phyloP scores from a whole-genome alignment of 2,797 vertebrate genomes.

The Alectoris magna region DNA sequence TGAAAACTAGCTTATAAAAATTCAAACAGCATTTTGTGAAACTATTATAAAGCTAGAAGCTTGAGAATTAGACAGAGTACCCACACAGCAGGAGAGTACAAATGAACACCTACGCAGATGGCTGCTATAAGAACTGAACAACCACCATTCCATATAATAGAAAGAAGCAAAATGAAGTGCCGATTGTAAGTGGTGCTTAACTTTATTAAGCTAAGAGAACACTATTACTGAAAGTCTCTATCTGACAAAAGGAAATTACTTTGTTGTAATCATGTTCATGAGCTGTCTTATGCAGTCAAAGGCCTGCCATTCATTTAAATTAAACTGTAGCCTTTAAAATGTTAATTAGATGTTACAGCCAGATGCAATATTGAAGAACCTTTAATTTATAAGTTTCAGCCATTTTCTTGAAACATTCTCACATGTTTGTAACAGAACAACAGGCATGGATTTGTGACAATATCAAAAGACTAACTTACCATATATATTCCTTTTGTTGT shows the following conservation, averaged over 20 bases:
- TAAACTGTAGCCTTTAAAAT: constrained; percentile 76
- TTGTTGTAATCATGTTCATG: constrained; percentile 74
- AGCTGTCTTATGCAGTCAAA: constrained; percentile 75
- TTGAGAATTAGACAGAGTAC: constrained; percentile 73
- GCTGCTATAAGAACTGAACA: constrained; percentile 75
- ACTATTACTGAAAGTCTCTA: constrained; percentile 71
- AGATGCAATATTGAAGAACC: constrained; percentile 74
- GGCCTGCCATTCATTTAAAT: constrained; percentile 76
- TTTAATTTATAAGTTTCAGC: constrained; percentile 75
- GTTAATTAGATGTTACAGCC: constrained; percentile 76
- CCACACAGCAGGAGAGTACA: constrained; percentile 73
- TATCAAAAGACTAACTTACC: constrained; percentile 57
- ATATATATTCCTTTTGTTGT: constrained; percentile 61
- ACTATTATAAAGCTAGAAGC: constrained; percentile 71
- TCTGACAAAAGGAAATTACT: constrained; percentile 79
- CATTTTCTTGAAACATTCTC: constrained; percentile 69
- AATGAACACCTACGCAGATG: constrained; percentile 73
- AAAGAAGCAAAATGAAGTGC: constrained; percentile 75
- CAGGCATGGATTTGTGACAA: constrained; percentile 58
- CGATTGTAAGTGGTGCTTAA: constrained; percentile 77
- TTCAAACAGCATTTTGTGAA: constrained; percentile 73
- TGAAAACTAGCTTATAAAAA: constrained; percentile 74
- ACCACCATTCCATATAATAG: constrained; percentile 64
- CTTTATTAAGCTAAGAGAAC: constrained; percentile 79
- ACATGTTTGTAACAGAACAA: constrained; percentile 67